Evolutionary conservation across 2,797 vertebrate genomes (phyloP), one percentile per base, ranked within the genome.

Genomic region (Darevskia mixta): DNA sequence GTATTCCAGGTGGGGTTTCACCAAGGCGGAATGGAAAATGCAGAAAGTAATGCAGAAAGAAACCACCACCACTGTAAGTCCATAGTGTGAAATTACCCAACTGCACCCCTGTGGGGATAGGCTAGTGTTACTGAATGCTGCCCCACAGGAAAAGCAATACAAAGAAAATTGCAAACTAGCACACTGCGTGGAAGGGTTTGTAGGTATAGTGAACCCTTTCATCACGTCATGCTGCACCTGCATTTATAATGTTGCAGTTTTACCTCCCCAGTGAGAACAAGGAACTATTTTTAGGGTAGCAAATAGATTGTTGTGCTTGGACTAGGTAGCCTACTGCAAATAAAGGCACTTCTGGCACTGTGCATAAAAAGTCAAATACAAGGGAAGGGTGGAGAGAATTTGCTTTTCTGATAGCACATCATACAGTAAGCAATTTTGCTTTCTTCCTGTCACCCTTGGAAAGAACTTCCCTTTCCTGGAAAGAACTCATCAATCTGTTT

Each of bases 381-480:
- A 93, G 91, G 90, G 85, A 95, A 96, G 94, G 96, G 92, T 89
- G 93, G 92, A 86, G 88, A 11, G 10, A 93, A 90, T 93, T 85
- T 92, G 86, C 80, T 88, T 89, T 87, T 69, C 87, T 91, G 92
- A 92, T 64, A 88, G 20, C 32, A 78, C 23, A 67, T 9, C 27
- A 81, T 17, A 79, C 29, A 45, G 27, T 81, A 90, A 35, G 45
- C 90, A 85, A 95, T 89, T 69, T 90, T 90, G 83, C 83, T 88
- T 79, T 89, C 95, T 93, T 91, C 94, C 88, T 88, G 67, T 0
- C 64, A 88, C 32, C 41, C 82, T 88, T 87, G 83, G 49, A 55
- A 55, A 55, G 49, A 55, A 55, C 49, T 15, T 15, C 13, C 13
- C 49, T 55, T 90, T 92, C 89, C 61, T 82, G 61, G 92, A 92